Evolutionary conservation across 2,888 invertebrate species (phyloP).

Genomic region (Macrosoma leucophasiata): DNA sequence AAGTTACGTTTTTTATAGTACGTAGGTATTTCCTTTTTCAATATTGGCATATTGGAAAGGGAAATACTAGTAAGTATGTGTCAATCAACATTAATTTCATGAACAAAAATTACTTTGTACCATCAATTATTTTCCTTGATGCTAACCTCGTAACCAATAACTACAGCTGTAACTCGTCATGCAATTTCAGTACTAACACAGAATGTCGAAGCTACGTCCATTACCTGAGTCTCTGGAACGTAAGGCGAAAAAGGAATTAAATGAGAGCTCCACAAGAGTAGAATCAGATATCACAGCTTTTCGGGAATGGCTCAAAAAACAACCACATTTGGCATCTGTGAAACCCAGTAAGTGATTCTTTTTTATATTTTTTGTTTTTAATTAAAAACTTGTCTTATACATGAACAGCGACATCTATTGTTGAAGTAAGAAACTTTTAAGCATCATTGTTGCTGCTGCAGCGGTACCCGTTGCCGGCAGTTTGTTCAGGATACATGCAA

Average conservation of each 20-base stretch:
- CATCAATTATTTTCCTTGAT: slow-evolving; percentile 1
- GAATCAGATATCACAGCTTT: slow-evolving; percentile 50
- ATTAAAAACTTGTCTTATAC: neutral
- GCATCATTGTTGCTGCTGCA: too few species aligned
- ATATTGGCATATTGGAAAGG: too few species aligned
- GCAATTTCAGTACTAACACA: neutral
- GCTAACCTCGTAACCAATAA: slow-evolving; percentile 2
- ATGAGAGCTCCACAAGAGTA: slow-evolving; percentile 56
- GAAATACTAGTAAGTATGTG: too few species aligned
- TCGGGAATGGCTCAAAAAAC: slow-evolving; percentile 66
- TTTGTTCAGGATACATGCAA: neutral
- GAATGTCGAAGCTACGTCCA: slow-evolving; percentile 44
- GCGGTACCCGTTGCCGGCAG: neutral
- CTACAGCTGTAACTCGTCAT: neutral
- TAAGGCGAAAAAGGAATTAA: slow-evolving; percentile 61
- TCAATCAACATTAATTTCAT: too few species aligned
- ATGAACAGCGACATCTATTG: slow-evolving; percentile 20
- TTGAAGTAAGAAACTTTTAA: neutral
- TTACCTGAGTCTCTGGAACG: slow-evolving; percentile 48
- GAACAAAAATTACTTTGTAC: too few species aligned
- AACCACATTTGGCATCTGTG: slow-evolving; percentile 60
- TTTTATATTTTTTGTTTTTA: slow-evolving; percentile 1
- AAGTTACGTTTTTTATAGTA: too few species aligned
- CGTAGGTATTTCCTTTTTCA: too few species aligned
- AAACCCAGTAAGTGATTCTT: slow-evolving; percentile 48